Base-by-base conservation (phyloP, 2,113 vertebrate species). In the Carollia perspicillata region DNA sequence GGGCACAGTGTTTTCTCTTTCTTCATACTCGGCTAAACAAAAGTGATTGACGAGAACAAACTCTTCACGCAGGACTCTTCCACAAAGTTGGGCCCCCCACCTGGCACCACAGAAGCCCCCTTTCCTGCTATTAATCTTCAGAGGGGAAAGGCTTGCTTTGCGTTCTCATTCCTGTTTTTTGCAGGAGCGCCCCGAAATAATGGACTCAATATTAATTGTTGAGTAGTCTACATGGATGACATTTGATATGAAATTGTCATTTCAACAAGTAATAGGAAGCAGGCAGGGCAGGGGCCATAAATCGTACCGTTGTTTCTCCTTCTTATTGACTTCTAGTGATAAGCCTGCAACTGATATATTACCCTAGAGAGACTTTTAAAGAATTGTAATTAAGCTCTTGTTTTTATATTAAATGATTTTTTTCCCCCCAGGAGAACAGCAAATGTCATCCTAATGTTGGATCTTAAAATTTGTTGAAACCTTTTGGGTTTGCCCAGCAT, bases 321-420 rank as follows among this genome's bases (percentile, higher is more conserved):
- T 87, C 49, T 81, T 95, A 44, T 16, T 80, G 55, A 55, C 42
- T 33, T 37, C 11, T 14, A 9, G 23, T 58, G 77, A 53, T 80
- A 12, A 66, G 35, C 20, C 28, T 47, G 58, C 60, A 88, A 35
- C 33, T 77, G 71, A 88, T 65, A 26, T 13, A 13, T 30, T 42
- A 49, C 53, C 81, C 55, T 63, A 42, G 58, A 89, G 85, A 96
- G 68, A 44, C 33, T 90, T 75, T 23, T 14, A 12, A 75, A 87
- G 72, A n/a, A 72, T 90, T 88, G 65, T 69, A 94, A 81, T 85
- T 79, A 69, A 79, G 55, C 6, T 81, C 35, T 94, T 92, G 68
- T n/a, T 89, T 89, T 95, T 69, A 60, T 53, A 33, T 40, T 58
- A 66, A 92, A 60, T 87, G 10, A n/a, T 16, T 75, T 75, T 55